Base-by-base conservation (phyloP, 1,140 invertebrate genomes). In the Drosophila serrata region DNA sequence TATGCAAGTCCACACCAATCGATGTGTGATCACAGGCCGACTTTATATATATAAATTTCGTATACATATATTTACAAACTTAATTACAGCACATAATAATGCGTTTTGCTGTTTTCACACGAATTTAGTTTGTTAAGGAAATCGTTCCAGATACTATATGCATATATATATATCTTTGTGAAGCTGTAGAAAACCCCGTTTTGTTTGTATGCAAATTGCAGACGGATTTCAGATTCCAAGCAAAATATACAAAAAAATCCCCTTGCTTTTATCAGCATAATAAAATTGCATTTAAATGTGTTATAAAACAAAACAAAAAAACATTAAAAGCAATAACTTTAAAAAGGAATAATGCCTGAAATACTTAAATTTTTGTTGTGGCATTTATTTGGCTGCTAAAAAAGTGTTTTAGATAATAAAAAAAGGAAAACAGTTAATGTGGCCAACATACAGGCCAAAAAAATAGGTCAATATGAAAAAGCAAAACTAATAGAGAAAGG, bases 141-240 rank as follows among this genome's bases (percentile, higher is more conserved):
- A 67, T 39, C 33, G 42, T 4, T 8, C 51, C 51, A 55, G 51
- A 55, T 55, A 35, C 6, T 13, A 5, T 13, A 27, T 11, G 15
- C n/a, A n/a, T 24, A 24, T 29, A 27, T 24, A 15, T 15, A 22
- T 24, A 46, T 22, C 19, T 48, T 12, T 15, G n/a, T 11, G 24
- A 31, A 42, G 29, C 27, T 42, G 15, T 65, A 24, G 46, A 45
- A 59, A 48, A 42, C 51, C 60, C 51, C 42, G 72, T 68, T 80
- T 84, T 81, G 62, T 81, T 87, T 86, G 75, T 86, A 87, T 87
- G 82, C 79, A 78, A 86, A 85, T 85, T 76, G 35, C 48, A 46
- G 40, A 40, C 58, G 12, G 27, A 72, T 42, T 42, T 72, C 51
- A 49, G 35, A 70, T 35, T 22, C 15, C 27, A 62, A 27, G 24